Base-by-base conservation (phyloP, 2,113 vertebrate genomes). In the Rhinolophus ferrumequinum region DNA sequence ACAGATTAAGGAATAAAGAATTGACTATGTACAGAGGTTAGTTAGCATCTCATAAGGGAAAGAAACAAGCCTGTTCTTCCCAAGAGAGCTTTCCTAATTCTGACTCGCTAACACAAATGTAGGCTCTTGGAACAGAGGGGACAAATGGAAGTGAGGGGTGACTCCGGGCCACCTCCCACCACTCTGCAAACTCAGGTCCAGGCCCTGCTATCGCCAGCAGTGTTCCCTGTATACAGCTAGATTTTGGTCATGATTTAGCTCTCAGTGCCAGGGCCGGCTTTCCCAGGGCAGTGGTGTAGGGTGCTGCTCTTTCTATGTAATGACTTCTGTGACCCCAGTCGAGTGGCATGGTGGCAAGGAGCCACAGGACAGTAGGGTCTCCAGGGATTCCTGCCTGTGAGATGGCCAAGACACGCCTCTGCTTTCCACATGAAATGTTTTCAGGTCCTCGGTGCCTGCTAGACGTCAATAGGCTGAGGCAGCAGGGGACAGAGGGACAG, bases 241-340 rank as follows among this genome's bases (percentile, higher is more conserved):
- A 21, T 58, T 41, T n/a, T 33, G 64, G 47, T 67, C 24, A 6
- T 6, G 18, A 26, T 8, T 54, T 60, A 64, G 84, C 4, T 54
- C 38, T 69, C 30, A 33, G 50, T 5, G 26, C 24, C 26, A 33
- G 22, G 28, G 13, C 6, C 69, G 14, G 21, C 28, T 67, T 85
- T 28, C 0, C 52, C 3, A 24, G 60, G 56, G 4, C 6, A 5
- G 21, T 8, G 41, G 35, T 11, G 5, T 1, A 41, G n/a, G n/a
- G 35, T 16, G 6, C 28, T 52, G 15, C 56, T 82, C 54, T 64
- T 56, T 10, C 4, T 3, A 3, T 26, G 22, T 26, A 56, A 24
- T 5, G 9, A 33, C 19, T 18, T 88, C 47, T 38, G 30, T 30
- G 77, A 50, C 47, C 15, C 52, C 11, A 22, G 21, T 19, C 62